Evolutionary conservation across 2,797 vertebrate genomes (phyloP), one percentile per base, ranked within the genome.

Genomic region (Lophius americanus): DNA sequence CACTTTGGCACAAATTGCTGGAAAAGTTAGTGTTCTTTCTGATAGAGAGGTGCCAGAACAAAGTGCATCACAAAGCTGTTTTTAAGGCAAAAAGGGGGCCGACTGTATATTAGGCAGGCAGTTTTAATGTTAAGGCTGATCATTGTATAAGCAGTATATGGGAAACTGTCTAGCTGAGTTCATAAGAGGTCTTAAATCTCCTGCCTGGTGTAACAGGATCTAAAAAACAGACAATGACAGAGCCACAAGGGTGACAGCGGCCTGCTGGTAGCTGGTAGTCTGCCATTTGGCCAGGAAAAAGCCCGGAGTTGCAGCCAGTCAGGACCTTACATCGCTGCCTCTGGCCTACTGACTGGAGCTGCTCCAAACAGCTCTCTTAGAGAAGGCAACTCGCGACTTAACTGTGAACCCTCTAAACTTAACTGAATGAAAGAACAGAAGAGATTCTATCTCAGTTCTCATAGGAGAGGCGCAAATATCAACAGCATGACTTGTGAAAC

Each of bases 301-400:
- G 33, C 62, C 68, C 77, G 76, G 65, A 85, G 71, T 71, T 53
- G 73, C 82, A 65, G 77, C 68, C 63, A 81, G 73, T 84, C 83
- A 57, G 71, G 62, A 82, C 69, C 55, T 83, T 33, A 62, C 71
- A 65, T 70, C 70, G 76, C 75, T 32, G 71, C 70, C 64, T 74
- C 67, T 74, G 55, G 78, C 78, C 75, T 79, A 68, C 82, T 83
- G 80, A 84, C 75, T 88, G 79, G 80, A 87, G 55, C 59, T 10
- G 33, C 67, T 85, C 83, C 83, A 87, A 75, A 76, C 51, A 38
- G 61, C 60, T 70, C 64, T 56, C 64, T 12, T 47, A 59, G 42
- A 70, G 55, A 65, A 79, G 67, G 81, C 77, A 65, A 66, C 80
- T 87, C 67, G 81, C 35, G 8, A 14, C 44, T 23, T 2, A 64